Conservation (phyloP, 2,113 vertebrate species). For the Petroica traversi region DNA sequence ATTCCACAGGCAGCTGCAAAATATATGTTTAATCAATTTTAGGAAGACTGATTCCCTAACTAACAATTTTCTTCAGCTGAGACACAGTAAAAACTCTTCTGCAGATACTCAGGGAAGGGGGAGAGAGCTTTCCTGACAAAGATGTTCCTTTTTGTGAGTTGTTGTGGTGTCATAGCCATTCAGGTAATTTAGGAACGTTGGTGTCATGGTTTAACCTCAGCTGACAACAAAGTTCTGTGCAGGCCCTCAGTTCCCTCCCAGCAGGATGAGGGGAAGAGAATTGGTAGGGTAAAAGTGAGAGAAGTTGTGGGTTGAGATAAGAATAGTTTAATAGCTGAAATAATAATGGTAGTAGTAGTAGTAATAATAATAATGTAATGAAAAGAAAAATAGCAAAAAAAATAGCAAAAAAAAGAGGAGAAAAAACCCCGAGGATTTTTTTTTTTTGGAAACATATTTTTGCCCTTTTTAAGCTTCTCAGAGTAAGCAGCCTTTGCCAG, state of each 20-base stretch:
- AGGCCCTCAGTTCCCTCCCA: not conserved
- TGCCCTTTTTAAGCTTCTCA: not conserved
- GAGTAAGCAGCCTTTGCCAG: not conserved
- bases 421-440: not conserved
- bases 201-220: not conserved
- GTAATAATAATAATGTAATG: too few relatives aligned
- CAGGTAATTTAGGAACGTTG: not conserved
- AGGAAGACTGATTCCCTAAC: not conserved
- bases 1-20: constrained; percentile 4
- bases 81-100: not conserved
- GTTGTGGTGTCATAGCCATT: accelerated
- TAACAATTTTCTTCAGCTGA: not conserved
- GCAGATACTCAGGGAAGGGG: not conserved
- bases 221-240: not conserved
- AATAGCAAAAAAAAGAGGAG: not conserved
- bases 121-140: not conserved
- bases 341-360: too few relatives aligned
- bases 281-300: not conserved
- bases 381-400: not conserved
- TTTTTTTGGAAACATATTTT: not conserved
- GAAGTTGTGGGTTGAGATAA: not conserved
- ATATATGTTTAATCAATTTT: constrained; percentile 34
- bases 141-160: not conserved
- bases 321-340: not conserved
- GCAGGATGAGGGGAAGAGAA: not conserved